Evolutionary conservation across 2,113 vertebrate genomes (phyloP).

Genomic region (Rousettus leschenaultii): DNA sequence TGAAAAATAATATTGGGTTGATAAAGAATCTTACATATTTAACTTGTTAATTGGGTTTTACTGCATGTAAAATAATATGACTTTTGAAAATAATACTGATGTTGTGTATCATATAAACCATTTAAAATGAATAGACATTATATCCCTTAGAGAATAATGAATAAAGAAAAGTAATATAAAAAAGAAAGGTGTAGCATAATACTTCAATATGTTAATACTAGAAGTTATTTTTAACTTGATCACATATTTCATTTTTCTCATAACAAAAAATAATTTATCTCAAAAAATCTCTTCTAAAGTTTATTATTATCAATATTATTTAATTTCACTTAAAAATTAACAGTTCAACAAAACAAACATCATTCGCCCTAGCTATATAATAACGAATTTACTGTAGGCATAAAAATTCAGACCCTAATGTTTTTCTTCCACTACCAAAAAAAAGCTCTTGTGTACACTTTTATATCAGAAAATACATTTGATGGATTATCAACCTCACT

Average conservation of each 20-base stretch:
- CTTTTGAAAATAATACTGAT: neutral
- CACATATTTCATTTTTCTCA: neutral
- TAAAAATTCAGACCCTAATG: constrained; percentile 13
- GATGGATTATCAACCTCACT: constrained; percentile 31
- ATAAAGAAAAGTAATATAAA: neutral
- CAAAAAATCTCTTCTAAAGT: neutral
- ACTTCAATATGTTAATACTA: neutral
- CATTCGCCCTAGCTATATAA: neutral
- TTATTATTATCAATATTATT: neutral
- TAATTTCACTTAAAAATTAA: constrained; percentile 41
- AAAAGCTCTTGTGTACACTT: neutral
- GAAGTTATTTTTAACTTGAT: neutral
- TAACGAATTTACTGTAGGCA: constrained; percentile 20
- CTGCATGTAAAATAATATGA: neutral
- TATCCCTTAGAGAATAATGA: neutral
- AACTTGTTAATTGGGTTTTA: neutral
- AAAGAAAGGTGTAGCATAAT: neutral
- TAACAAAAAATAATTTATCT: neutral
- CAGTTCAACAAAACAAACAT: neutral
- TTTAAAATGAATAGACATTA: neutral
- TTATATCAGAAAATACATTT: constrained; percentile 59
- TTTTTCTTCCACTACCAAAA: constrained; percentile 38
- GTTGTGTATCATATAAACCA: neutral
- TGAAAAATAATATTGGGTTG: neutral
- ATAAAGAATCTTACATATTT: neutral